These are phyloP conservation scores for Dryoscopus gambensis DNA, from an alignment of 2,113 vertebrate species.

Conservation along the genomic window DNA sequence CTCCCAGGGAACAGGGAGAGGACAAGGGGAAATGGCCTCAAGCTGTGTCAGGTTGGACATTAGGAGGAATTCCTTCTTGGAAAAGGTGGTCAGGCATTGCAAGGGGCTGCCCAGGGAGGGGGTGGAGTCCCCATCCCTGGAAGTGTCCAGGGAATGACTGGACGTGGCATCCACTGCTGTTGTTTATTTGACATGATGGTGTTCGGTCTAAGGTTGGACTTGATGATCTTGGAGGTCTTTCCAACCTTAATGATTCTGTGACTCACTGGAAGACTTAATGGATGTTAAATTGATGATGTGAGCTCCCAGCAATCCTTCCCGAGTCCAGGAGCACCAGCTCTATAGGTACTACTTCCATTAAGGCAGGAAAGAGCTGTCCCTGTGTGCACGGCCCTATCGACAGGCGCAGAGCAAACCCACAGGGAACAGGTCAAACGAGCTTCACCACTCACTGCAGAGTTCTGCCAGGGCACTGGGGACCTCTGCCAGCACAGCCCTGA, in stretches of 20 bases:
- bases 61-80: not conserved
- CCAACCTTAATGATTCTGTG: not conserved
- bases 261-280: not conserved
- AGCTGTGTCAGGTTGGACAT: not conserved
- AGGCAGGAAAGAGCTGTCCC: not conserved
- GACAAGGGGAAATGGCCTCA: accelerated
- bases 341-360: not conserved
- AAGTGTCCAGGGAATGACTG: not conserved
- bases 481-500: not conserved
- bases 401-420: not conserved
- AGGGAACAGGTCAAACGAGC: not conserved
- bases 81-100: not conserved
- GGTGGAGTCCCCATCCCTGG: not conserved
- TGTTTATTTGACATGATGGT: not conserved
- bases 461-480: not conserved
- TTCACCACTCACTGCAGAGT: not conserved
- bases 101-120: not conserved
- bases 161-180: not conserved
- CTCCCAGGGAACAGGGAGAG: not conserved
- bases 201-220: not conserved
- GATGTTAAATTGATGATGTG: not conserved
- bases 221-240: not conserved
- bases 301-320: not conserved
- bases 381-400: not conserved
- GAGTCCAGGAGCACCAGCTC: not conserved